Percentiles rank a stretch among this genome's conserved stretches.
Evolutionary conservation across 2,888 invertebrate genomes (phyloP).

Genomic region (Amiota mariae): DNA sequence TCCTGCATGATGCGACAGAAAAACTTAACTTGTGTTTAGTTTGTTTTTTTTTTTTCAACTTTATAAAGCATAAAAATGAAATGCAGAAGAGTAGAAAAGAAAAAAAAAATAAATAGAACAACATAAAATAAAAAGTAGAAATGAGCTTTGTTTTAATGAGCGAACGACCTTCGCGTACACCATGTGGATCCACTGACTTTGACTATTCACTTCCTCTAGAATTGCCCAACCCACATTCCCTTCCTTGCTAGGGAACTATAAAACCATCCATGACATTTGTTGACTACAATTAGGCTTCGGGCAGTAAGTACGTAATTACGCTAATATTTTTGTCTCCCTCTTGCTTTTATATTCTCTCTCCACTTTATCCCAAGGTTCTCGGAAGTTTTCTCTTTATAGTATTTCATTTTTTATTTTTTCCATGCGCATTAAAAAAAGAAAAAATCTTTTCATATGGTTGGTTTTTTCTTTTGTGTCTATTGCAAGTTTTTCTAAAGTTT

Average conservation of each 20-base stretch:
- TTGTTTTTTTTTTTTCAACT: not conserved
- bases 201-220: too few species aligned
- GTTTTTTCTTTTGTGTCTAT: too few species aligned
- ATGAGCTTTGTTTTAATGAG: conserved; percentile 21
- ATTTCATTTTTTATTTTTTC: not conserved
- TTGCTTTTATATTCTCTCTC: not conserved
- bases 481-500: too few species aligned
- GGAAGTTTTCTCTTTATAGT: not conserved
- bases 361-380: not conserved
- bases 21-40: not conserved
- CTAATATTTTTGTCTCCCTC: conserved; percentile 10
- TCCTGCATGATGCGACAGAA: not conserved
- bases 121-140: conserved; percentile 3
- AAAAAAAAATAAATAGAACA: conserved; percentile 1
- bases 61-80: not conserved
- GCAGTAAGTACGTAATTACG: conserved; percentile 27
- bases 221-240: not conserved
- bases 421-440: too few species aligned
- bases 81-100: not conserved
- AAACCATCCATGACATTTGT: conserved; percentile 17
- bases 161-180: conserved; percentile 11
- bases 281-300: conserved; percentile 23
- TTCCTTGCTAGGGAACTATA: not conserved
- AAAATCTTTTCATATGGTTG: too few species aligned
- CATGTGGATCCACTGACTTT: not conserved